phyloP scores from a whole-genome alignment of 2,797 vertebrate species.

The Phaenicophaeus curvirostris region DNA sequence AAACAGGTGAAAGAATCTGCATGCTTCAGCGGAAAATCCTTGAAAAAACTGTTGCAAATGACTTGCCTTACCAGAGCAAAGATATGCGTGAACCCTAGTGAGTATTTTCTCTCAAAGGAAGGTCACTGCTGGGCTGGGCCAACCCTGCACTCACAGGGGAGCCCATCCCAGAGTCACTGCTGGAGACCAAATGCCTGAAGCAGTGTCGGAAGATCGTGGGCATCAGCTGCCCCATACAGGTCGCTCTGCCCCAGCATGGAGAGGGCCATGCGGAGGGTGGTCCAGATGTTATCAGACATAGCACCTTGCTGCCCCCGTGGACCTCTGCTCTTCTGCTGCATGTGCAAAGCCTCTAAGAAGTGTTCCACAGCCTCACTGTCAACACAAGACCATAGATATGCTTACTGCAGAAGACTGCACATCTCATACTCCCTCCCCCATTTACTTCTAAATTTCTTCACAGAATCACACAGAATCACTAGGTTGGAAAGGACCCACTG shows the following conservation, averaged over 20 bases:
- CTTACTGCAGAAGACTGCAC: neutral
- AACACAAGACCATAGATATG: slow-evolving; percentile 59
- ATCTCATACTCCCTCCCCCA: neutral
- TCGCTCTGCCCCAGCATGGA: slow-evolving; percentile 98
- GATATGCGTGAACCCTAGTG: neutral
- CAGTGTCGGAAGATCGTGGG: slow-evolving; percentile 87
- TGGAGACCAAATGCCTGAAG: slow-evolving; percentile 88
- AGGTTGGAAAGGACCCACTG: no score
- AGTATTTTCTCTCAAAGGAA: slow-evolving; percentile 52
- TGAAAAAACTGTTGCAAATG: neutral
- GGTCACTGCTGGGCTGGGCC: slow-evolving; percentile 47
- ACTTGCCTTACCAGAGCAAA: slow-evolving; percentile 22
- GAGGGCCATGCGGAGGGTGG: slow-evolving; percentile 95
- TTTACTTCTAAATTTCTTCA: neutral
- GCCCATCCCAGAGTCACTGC: slow-evolving; percentile 83
- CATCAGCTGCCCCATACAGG: slow-evolving; percentile 90
- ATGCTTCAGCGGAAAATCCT: neutral
- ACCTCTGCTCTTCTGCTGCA: slow-evolving; percentile 89
- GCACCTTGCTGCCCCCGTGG: slow-evolving; percentile 84
- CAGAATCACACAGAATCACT: no score
- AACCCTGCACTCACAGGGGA: slow-evolving; percentile 71
- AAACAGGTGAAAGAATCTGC: neutral
- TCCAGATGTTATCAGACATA: slow-evolving; percentile 99
- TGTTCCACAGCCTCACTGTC: slow-evolving; percentile 92
- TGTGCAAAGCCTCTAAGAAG: slow-evolving; percentile 94